phyloP scores from a whole-genome alignment of 2,113 vertebrate genomes.

The Cheirogaleus medius region DNA sequence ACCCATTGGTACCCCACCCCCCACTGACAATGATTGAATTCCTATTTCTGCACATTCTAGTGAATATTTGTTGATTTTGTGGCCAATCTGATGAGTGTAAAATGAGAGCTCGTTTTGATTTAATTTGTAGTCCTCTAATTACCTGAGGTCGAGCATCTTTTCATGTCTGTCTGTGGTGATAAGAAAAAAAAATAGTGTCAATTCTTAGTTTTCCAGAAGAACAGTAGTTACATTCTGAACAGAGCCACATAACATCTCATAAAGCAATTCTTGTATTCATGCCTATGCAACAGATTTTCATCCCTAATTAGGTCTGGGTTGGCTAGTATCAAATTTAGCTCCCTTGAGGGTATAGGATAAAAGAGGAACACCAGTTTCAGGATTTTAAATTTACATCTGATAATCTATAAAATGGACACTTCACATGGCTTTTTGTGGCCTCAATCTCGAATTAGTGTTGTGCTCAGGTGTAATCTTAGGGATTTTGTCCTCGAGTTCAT shows the following conservation, averaged over 20 bases:
- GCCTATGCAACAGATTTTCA: conserved; percentile 16
- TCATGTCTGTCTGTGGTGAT: neutral
- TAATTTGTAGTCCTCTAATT: neutral
- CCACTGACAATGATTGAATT: neutral
- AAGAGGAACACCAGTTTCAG: neutral
- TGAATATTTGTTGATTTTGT: neutral
- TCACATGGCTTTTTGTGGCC: neutral
- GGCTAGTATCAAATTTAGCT: neutral
- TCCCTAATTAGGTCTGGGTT: conserved; percentile 6
- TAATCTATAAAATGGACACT: neutral
- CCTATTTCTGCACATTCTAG: neutral
- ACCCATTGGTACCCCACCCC: neutral
- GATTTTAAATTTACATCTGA: neutral
- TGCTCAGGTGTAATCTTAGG: neutral
- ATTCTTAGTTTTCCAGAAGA: neutral
- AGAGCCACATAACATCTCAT: neutral
- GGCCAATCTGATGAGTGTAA: neutral
- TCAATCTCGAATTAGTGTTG: neutral
- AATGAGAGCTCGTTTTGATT: neutral
- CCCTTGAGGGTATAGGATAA: neutral
- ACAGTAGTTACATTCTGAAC: neutral
- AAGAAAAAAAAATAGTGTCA: neutral
- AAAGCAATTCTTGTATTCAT: neutral
- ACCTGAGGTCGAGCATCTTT: neutral
- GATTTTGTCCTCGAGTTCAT: neutral